Evolutionary conservation across 2,888 invertebrate species (phyloP), one percentile per base, ranked within the genome.

Genomic region (Cactoblastis cactorum): DNA sequence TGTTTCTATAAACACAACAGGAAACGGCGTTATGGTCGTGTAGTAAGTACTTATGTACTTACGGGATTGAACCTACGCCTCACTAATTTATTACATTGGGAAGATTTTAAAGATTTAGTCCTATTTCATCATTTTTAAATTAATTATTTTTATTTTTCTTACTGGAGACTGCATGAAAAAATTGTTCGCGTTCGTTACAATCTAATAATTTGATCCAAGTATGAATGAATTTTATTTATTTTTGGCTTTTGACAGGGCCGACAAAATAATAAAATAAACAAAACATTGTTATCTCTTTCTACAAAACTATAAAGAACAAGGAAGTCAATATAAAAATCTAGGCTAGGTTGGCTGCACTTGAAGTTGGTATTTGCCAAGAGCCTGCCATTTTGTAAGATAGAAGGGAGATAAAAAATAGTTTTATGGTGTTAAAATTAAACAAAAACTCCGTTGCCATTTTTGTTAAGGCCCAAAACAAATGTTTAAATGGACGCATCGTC

Each of bases 401-500:
- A 90, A 87, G 84, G 81, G 86, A 89, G 87, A 90, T 88, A 89
- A 89, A 90, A 89, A 86, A 88, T 88, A 85, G 85, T 88, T 90
- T 83, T 89, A 89, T 89, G 89, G 89, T 90, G 86, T 86, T 88
- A 81, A 87, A 82, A 80, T 87, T 83, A 74, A 76, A 83, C 77
- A 77, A 78, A 80, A 83, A 77, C 80, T 75, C 74, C 73, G 80
- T 88, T 87, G 83, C 90, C 87, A 80, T 86, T 89, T 83, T 71
- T 82, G 77, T 77, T 81, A 84, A 73, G 87, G 81, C 83, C 76
- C 80, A 80, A 83, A 90, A 82, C 86, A 89, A 89, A 90, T 90
- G 90, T 89, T 87, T 90, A 90, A 90, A 97, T 97, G 97, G 97
- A 97, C 96, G 96, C 96, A 94, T 95, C 97, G 95, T 97, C 97